A percentile compares a stretch with the other conserved stretches of the same genome.
phyloP scores from a whole-genome alignment of 2,797 vertebrate species.

The Cyclura pinguis region DNA sequence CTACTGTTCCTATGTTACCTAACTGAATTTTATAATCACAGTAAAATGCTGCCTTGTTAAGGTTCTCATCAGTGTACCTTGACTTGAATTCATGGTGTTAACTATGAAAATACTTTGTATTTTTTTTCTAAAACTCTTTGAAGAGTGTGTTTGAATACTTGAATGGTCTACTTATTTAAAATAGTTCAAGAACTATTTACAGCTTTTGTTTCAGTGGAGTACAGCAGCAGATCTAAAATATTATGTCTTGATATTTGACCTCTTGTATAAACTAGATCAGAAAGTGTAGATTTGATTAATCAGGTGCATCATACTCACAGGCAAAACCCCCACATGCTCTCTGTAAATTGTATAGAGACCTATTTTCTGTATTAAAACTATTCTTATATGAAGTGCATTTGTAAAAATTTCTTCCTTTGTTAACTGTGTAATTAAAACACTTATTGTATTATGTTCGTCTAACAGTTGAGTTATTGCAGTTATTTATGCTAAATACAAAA shows the following conservation, averaged over 20 bases:
- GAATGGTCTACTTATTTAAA: conserved; percentile 40
- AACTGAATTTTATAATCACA: conserved; percentile 47
- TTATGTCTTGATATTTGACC: conserved; percentile 19
- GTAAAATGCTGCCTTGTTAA: conserved; percentile 63
- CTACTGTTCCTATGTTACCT: conserved; percentile 44
- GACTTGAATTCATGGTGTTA: conserved; percentile 52
- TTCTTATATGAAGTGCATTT: conserved; percentile 77
- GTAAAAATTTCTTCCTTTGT: conserved; percentile 73
- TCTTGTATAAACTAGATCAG: conserved; percentile 41
- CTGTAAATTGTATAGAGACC: conserved; percentile 74
- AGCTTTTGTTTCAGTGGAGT: conserved; percentile 44
- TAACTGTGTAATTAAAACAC: conserved; percentile 77
- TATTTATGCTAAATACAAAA: conserved; percentile 53
- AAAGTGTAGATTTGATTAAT: conserved; percentile 39
- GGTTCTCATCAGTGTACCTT: conserved; percentile 60
- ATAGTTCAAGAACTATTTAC: conserved; percentile 41
- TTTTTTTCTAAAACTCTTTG: conserved; percentile 36
- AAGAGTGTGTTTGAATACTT: conserved; percentile 52
- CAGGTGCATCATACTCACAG: conserved; percentile 41
- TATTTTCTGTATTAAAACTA: conserved; percentile 81
- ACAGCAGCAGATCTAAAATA: conserved; percentile 24
- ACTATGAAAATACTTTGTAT: conserved; percentile 39
- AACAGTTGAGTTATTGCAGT: conserved; percentile 68
- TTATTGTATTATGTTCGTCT: conserved; percentile 69
- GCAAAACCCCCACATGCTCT: conserved; percentile 52